phyloP scores from a whole-genome alignment of 2,113 vertebrate genomes.

The Cavia aperea region DNA sequence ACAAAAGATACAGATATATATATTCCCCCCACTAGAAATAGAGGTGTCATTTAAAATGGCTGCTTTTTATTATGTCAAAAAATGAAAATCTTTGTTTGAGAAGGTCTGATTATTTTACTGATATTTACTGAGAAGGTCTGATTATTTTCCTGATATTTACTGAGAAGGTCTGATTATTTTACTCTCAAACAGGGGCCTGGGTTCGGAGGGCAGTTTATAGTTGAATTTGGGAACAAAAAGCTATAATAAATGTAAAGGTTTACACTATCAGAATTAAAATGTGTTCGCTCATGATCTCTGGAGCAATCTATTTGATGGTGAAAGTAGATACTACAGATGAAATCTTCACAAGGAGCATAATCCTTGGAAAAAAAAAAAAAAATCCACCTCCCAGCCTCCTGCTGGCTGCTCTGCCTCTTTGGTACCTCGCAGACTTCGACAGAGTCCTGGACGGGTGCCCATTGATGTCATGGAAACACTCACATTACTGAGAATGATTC shows the following conservation, averaged over 20 bases:
- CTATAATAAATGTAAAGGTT: slow-evolving; percentile 74
- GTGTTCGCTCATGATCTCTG: slow-evolving; percentile 63
- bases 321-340: slow-evolving; percentile 75
- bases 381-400: slow-evolving; percentile 77
- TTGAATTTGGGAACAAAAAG: slow-evolving; percentile 64
- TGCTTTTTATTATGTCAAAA: slow-evolving; percentile 55
- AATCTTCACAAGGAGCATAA: slow-evolving; percentile 79
- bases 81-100: neutral
- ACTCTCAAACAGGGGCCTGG: slow-evolving; percentile 47
- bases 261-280: slow-evolving; percentile 60
- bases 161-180: slow-evolving; percentile 38
- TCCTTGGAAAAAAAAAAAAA: slow-evolving; percentile 64
- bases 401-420: slow-evolving; percentile 81
- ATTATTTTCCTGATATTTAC: too few species aligned
- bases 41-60: slow-evolving; percentile 67
- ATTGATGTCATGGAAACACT: slow-evolving; percentile 99
- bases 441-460: slow-evolving; percentile 92
- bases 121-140: too few species aligned
- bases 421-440: slow-evolving; percentile 85
- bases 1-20: slow-evolving; percentile 45
- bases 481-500: slow-evolving; percentile 96
- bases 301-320: slow-evolving; percentile 68
- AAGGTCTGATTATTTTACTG: neutral
- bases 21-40: neutral
- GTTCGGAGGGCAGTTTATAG: slow-evolving; percentile 62